phyloP scores from a whole-genome alignment of 2,888 invertebrate genomes.

The Aphelenchoides bicaudatus region DNA sequence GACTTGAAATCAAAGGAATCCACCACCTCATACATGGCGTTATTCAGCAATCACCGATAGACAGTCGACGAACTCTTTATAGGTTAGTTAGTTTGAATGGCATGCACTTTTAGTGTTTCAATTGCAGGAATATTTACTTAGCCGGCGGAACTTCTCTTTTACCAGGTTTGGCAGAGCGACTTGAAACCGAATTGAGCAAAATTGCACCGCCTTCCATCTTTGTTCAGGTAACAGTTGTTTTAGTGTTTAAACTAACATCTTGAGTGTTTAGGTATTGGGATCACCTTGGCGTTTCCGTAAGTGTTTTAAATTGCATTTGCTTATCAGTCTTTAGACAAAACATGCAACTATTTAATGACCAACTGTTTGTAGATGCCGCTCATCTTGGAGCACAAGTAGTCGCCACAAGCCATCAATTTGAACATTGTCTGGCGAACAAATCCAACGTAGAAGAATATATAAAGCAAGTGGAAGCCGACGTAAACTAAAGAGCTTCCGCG shows the following conservation, averaged over 20 bases:
- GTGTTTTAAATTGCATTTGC: background rate
- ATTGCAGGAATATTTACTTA: constrained; percentile 65
- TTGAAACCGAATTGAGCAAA: constrained; percentile 66
- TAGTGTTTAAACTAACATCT: background rate
- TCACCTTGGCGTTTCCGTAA: constrained; percentile 64
- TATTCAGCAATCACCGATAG: constrained; percentile 67
- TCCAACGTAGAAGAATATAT: constrained; percentile 46
- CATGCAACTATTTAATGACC: background rate
- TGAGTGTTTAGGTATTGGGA: constrained; percentile 42
- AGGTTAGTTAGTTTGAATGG: constrained; percentile 29
- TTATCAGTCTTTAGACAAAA: too few species aligned
- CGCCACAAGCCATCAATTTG: constrained; percentile 38
- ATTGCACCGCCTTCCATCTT: constrained; percentile 65
- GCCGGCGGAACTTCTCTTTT: constrained; percentile 66
- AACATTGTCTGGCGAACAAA: constrained; percentile 41
- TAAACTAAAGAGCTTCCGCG: constrained; percentile 17
- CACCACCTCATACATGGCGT: constrained; percentile 66
- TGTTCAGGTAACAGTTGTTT: too few species aligned
- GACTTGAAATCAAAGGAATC: constrained; percentile 66
- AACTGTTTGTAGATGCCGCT: constrained; percentile 65
- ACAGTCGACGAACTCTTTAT: constrained; percentile 63
- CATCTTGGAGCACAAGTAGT: constrained; percentile 67
- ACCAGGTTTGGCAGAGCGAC: constrained; percentile 66
- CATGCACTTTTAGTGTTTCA: background rate
- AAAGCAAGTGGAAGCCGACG: constrained; percentile 27